Evolutionary conservation across 2,113 vertebrate species (phyloP).

Genomic region (Microcebus jonahi): DNA sequence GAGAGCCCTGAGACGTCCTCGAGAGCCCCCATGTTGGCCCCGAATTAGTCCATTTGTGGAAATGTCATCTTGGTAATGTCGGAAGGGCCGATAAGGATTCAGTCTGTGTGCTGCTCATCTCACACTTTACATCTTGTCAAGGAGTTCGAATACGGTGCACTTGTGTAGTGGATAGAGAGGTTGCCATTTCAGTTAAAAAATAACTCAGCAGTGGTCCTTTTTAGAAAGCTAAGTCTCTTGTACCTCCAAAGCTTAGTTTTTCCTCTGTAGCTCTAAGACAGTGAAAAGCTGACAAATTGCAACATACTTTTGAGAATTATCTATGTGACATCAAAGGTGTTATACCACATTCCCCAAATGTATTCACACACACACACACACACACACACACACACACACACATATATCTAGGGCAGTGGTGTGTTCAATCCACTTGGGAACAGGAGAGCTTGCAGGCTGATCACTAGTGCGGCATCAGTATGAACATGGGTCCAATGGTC

Average conservation of each 20-base stretch:
- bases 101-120: neutral
- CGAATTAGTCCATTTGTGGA: neutral
- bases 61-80: neutral
- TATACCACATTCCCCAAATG: rapidly evolving
- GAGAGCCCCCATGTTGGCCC: rapidly evolving
- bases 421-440: neutral
- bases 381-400: rapidly evolving
- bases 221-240: neutral
- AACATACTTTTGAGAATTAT: neutral
- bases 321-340: neutral
- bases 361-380: too few relatives aligned
- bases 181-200: neutral
- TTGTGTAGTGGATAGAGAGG: neutral
- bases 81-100: neutral
- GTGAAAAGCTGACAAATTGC: neutral
- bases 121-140: neutral
- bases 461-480: neutral
- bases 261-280: too few relatives aligned
- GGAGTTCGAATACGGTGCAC: neutral
- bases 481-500: neutral
- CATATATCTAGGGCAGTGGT: rapidly evolving
- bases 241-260: neutral
- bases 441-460: neutral
- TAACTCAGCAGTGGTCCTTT: neutral
- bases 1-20: neutral